Evolutionary conservation across 37 sponge, comb jelly and placozoan species (phyloP).

Genomic region (Bolinopsis microptera): DNA sequence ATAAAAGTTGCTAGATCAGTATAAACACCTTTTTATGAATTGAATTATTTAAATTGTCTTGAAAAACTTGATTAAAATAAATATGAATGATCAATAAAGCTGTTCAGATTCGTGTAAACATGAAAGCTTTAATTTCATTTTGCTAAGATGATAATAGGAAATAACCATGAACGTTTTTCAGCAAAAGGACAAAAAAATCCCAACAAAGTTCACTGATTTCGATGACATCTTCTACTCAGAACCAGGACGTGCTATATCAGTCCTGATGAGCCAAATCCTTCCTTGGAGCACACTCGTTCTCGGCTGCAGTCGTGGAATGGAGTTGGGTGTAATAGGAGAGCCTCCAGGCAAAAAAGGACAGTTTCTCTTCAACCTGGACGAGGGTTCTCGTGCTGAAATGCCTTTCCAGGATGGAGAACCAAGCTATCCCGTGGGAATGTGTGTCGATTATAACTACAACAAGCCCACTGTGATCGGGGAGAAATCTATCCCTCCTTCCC

Average conservation of each 20-base stretch:
- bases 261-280: neutral
- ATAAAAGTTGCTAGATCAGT: too few relatives aligned
- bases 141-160: too few relatives aligned
- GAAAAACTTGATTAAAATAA: too few relatives aligned
- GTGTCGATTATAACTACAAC: slow-evolving; percentile 44
- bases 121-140: too few relatives aligned
- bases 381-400: slow-evolving; percentile 56
- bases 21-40: too few relatives aligned
- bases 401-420: slow-evolving; percentile 55
- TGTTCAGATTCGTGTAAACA: too few relatives aligned
- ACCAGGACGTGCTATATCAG: slow-evolving; percentile 11
- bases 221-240: slow-evolving; percentile 60
- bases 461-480: neutral
- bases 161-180: too few relatives aligned
- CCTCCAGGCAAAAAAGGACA: slow-evolving; percentile 16
- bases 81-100: too few relatives aligned
- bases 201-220: slow-evolving; percentile 60
- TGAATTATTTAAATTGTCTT: too few relatives aligned
- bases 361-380: slow-evolving; percentile 62
- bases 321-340: slow-evolving; percentile 5
- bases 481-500: neutral
- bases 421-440: slow-evolving; percentile 64
- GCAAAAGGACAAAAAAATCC: slow-evolving; percentile 49
- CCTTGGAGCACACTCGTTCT: slow-evolving; percentile 46
- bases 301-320: slow-evolving; percentile 53